These are phyloP conservation scores for Monomorium pharaonis DNA, from an alignment of 1,140 invertebrate species.

Conservation along the genomic window DNA sequence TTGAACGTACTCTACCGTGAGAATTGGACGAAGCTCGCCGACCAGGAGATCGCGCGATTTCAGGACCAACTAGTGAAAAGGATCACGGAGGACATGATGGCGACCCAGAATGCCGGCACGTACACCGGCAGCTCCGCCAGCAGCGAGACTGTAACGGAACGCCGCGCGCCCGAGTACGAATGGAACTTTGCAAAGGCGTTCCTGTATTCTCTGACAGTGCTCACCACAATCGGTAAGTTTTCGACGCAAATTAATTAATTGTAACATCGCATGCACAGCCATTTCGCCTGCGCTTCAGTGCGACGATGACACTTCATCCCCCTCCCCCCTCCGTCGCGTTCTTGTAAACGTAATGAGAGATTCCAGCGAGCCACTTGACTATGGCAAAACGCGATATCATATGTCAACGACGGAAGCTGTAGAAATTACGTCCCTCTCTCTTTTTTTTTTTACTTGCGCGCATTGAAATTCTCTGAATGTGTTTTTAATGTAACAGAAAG, in stretches of 20 bases:
- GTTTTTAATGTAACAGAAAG: not conserved
- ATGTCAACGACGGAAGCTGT: not conserved
- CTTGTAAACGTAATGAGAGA: conserved; percentile 22
- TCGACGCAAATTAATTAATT: conserved; percentile 54
- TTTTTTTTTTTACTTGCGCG: no score
- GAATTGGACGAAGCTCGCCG: conserved; percentile 96
- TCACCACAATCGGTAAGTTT: conserved; percentile 97
- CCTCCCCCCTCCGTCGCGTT: not conserved
- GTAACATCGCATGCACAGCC: not conserved
- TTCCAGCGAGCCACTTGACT: not conserved
- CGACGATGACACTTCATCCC: no score
- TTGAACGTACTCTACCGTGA: conserved; percentile 97
- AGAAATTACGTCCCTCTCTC: not conserved
- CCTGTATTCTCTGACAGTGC: conserved; percentile 97
- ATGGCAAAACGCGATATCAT: not conserved
- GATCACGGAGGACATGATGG: conserved; percentile 91
- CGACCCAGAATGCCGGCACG: conserved; percentile 82
- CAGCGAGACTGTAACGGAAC: conserved; percentile 77
- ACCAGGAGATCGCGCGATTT: conserved; percentile 94
- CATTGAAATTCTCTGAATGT: not conserved
- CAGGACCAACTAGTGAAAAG: conserved; percentile 94
- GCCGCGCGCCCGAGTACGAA: conserved; percentile 87
- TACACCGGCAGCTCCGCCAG: conserved; percentile 70
- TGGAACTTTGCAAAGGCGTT: conserved; percentile 98
- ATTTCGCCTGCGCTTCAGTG: not conserved